Percentiles rank a stretch among this genome's conserved stretches.
phyloP scores from a whole-genome alignment of 2,797 vertebrate species.

The Vireo griseus region DNA sequence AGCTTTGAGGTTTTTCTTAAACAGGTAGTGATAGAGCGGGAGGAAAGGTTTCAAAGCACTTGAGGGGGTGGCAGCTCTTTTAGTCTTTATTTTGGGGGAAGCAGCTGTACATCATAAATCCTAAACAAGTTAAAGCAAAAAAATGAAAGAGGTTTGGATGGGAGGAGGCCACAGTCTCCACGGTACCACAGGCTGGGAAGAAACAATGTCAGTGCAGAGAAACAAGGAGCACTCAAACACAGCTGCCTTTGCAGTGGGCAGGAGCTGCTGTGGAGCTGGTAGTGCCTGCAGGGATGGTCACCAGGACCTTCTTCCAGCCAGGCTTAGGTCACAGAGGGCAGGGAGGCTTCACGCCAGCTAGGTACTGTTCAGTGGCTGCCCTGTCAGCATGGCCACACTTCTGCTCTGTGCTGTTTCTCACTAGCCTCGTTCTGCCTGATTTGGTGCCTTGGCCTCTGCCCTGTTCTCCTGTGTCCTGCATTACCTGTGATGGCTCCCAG shows the following conservation, averaged over 20 bases:
- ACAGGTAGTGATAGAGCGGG: neutral
- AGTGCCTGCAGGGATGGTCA: neutral
- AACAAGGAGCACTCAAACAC: neutral
- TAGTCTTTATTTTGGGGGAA: constrained; percentile 2
- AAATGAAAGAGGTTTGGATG: neutral
- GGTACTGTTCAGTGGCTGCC: neutral
- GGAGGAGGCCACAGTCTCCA: neutral
- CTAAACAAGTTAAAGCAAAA: neutral
- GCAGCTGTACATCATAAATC: neutral
- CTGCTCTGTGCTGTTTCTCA: neutral
- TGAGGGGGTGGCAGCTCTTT: neutral
- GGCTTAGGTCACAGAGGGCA: neutral
- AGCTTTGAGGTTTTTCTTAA: constrained; percentile 53
- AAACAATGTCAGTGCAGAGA: neutral
- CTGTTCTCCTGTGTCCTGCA: neutral
- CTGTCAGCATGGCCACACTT: neutral
- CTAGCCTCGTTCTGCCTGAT: neutral
- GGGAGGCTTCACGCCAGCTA: accelerated
- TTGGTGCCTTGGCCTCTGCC: neutral
- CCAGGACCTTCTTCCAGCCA: neutral
- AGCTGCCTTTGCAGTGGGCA: neutral
- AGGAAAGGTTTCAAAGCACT: constrained; percentile 36
- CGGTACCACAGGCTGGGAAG: neutral
- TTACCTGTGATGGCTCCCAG: neutral
- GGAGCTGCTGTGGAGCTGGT: neutral